These are phyloP conservation scores for Tupaia tana DNA, from an alignment of 2,113 vertebrate species.

Conservation along the genomic window DNA sequence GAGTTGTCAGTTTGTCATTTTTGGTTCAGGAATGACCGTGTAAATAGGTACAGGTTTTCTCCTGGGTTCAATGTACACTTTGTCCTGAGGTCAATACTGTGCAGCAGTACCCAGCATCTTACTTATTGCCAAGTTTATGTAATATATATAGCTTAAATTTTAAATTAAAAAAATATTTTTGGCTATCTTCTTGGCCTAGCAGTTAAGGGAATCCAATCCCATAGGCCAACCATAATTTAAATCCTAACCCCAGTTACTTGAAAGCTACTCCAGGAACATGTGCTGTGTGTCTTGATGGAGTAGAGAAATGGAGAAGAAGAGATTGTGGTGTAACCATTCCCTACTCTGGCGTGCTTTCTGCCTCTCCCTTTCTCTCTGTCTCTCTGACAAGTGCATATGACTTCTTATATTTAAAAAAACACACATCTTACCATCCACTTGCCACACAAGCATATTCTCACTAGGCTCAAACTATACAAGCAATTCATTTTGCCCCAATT, in stretches of 20 bases:
- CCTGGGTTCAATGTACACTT: neutral
- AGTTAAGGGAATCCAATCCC: too few species aligned
- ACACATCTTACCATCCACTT: neutral
- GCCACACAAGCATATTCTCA: neutral
- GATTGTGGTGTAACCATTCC: too few species aligned
- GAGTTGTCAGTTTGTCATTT: constrained; percentile 16
- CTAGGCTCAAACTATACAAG: neutral
- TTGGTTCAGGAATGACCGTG: neutral
- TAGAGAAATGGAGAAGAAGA: too few species aligned
- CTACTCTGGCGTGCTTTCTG: too few species aligned
- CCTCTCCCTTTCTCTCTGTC: too few species aligned
- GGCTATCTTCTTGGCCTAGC: too few species aligned
- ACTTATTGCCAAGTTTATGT: neutral
- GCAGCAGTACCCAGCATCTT: neutral
- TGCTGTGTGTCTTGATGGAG: too few species aligned
- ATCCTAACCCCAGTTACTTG: too few species aligned
- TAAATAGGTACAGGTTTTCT: neutral
- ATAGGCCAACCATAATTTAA: too few species aligned
- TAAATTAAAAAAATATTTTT: neutral
- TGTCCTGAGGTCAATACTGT: too few species aligned
- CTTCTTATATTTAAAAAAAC: neutral
- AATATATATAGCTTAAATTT: neutral
- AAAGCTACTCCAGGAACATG: too few species aligned
- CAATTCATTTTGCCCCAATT: neutral
- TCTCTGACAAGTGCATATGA: too few species aligned